Evolutionary conservation across 2,888 invertebrate species (phyloP).

Genomic region (Aethes cnicana): DNA sequence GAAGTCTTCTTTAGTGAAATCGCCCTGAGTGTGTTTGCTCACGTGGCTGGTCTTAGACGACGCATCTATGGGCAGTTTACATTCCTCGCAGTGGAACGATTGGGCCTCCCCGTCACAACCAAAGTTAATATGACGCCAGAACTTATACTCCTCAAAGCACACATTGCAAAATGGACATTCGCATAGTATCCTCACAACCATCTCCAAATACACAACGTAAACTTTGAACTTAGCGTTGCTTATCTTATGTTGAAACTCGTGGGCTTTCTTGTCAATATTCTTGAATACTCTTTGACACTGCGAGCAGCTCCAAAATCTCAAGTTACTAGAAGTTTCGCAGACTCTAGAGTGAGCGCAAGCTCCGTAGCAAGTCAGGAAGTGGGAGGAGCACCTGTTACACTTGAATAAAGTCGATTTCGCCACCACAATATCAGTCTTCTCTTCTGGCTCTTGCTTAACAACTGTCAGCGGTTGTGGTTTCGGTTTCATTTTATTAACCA

Average conservation of each 20-base stretch:
- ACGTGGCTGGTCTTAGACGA: slow-evolving; percentile 3
- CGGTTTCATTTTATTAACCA: slow-evolving; percentile 6
- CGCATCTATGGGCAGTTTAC: slow-evolving; percentile 11
- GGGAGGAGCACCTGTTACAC: slow-evolving; percentile 43
- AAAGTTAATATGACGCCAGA: slow-evolving; percentile 15
- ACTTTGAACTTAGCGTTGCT: slow-evolving; percentile 4
- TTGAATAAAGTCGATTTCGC: slow-evolving; percentile 45
- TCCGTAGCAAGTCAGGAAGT: slow-evolving; percentile 39
- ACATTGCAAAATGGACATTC: slow-evolving; percentile 26
- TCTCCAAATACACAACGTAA: slow-evolving; percentile 19
- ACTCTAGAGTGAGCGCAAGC: slow-evolving; percentile 35
- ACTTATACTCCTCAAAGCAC: slow-evolving; percentile 19
- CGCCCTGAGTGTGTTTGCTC: slow-evolving; percentile 15
- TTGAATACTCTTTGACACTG: slow-evolving; percentile 14
- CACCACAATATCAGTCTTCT: slow-evolving; percentile 28
- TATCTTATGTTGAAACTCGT: slow-evolving; percentile 17
- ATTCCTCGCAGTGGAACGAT: slow-evolving; percentile 19
- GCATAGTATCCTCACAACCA: slow-evolving; percentile 17
- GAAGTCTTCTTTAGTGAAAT: slow-evolving; percentile 21
- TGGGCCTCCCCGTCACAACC: slow-evolving; percentile 12
- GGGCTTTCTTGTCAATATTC: neutral
- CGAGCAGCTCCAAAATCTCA: slow-evolving; percentile 34
- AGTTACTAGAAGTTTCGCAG: slow-evolving; percentile 12
- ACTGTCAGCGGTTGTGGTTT: neutral
- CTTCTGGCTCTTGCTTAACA: slow-evolving; percentile 1